These are phyloP conservation scores for Hololepta plana DNA, from an alignment of 2,888 invertebrate species.

Conservation along the genomic window DNA sequence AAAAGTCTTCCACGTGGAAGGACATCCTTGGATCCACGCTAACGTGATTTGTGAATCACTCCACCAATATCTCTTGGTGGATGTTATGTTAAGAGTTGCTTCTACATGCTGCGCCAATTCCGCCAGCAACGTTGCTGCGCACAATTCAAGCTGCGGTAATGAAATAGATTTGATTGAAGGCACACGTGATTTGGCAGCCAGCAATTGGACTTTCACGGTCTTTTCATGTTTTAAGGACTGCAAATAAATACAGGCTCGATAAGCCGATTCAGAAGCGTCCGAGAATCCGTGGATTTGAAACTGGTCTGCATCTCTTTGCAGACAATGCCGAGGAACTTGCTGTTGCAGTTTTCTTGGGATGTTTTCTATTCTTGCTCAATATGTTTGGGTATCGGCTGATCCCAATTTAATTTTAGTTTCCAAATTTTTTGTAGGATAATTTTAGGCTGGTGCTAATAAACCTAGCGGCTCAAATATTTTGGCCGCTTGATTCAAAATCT, in stretches of 20 bases:
- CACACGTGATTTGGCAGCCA: neutral
- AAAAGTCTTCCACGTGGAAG: neutral
- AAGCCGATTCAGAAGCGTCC: constrained; percentile 4
- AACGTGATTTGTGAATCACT: neutral
- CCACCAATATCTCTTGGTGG: neutral
- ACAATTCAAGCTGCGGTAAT: constrained; percentile 1
- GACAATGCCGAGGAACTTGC: neutral
- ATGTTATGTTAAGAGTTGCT: neutral
- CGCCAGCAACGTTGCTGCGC: neutral
- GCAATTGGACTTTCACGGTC: neutral
- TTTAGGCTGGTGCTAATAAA: constrained; percentile 6
- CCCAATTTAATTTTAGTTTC: constrained; percentile 6
- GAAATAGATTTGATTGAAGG: neutral
- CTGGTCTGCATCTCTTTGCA: neutral
- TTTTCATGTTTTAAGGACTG: neutral
- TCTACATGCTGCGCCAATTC: constrained; percentile 1
- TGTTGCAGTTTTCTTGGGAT: neutral
- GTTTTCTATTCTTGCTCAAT: constrained; percentile 3
- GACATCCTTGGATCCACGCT: neutral
- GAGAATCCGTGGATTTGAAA: constrained; percentile 4
- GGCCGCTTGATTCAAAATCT: constrained; percentile 3
- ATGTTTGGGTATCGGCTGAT: constrained; percentile 5
- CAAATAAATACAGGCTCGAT: constrained; percentile 4
- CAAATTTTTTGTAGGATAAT: constrained; percentile 7
- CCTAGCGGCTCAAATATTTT: constrained; percentile 6